Conservation (phyloP, 2,888 invertebrate species). For the Tipula unca region DNA sequence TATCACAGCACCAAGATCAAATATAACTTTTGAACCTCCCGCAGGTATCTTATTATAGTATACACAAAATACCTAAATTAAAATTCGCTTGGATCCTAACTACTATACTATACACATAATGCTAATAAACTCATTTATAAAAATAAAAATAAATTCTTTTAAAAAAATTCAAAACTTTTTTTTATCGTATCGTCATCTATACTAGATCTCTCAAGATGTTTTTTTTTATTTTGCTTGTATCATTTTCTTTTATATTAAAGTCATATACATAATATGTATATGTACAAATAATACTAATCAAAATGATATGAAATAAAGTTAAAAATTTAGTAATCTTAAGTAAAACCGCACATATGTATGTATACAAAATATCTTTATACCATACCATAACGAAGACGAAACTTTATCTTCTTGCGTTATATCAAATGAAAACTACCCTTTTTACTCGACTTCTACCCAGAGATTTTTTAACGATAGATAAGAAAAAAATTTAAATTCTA, state of each 20-base stretch:
- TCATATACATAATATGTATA: not conserved
- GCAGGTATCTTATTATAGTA: not conserved
- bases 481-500: not conserved
- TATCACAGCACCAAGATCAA: not conserved
- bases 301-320: not conserved
- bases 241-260: not conserved
- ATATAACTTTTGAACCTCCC: not conserved
- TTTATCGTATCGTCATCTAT: not conserved
- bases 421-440: not conserved
- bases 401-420: not conserved
- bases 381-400: not conserved
- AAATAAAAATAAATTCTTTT: not conserved
- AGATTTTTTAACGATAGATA: constrained; percentile 3
- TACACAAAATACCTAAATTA: not conserved
- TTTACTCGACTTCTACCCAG: not conserved
- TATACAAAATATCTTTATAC: not conserved
- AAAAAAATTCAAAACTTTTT: not conserved
- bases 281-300: not conserved
- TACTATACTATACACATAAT: not conserved
- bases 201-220: not conserved
- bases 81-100: not conserved
- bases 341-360: not conserved
- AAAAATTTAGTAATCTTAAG: not conserved
- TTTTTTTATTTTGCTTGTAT: not conserved
- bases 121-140: not conserved